Evolutionary conservation across 2,888 invertebrate species (phyloP).

Genomic region (Drosophila putrida): DNA sequence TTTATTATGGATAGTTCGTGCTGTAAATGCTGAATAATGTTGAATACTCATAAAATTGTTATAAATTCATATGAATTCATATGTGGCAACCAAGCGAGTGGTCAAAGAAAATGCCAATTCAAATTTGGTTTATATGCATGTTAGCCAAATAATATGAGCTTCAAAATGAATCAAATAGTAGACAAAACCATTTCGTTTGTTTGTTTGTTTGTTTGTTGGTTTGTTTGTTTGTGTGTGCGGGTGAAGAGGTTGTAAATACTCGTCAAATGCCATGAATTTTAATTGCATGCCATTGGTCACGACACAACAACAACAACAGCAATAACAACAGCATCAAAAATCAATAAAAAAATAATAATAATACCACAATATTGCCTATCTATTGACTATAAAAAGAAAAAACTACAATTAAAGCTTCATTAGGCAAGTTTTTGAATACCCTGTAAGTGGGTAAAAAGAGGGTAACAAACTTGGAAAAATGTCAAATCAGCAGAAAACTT

Average conservation of each 20-base stretch:
- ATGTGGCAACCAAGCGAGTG: conserved; percentile 33
- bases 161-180: conserved; percentile 12
- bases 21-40: conserved; percentile 24
- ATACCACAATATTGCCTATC: conserved; percentile 29
- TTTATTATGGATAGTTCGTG: conserved; percentile 3
- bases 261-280: conserved; percentile 61
- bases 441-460: background rate
- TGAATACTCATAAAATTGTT: conserved; percentile 23
- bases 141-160: conserved; percentile 12
- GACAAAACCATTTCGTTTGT: conserved; percentile 23
- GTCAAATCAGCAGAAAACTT: too few species aligned
- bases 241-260: conserved; percentile 47
- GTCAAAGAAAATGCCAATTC: conserved; percentile 28
- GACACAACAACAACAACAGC: conserved; percentile 21
- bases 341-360: conserved; percentile 30
- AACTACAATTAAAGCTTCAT: conserved; percentile 63
- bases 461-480: background rate
- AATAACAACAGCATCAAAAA: conserved; percentile 26
- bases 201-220: conserved; percentile 23
- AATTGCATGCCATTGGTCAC: conserved; percentile 55
- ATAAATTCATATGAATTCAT: conserved; percentile 5
- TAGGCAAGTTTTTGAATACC: conserved; percentile 38
- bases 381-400: conserved; percentile 19
- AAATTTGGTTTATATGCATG: conserved; percentile 11
- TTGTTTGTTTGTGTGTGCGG: conserved; percentile 35